These are phyloP conservation scores for Grammomys dolichurus DNA, from an alignment of 2,113 vertebrate species.

Conservation along the genomic window DNA sequence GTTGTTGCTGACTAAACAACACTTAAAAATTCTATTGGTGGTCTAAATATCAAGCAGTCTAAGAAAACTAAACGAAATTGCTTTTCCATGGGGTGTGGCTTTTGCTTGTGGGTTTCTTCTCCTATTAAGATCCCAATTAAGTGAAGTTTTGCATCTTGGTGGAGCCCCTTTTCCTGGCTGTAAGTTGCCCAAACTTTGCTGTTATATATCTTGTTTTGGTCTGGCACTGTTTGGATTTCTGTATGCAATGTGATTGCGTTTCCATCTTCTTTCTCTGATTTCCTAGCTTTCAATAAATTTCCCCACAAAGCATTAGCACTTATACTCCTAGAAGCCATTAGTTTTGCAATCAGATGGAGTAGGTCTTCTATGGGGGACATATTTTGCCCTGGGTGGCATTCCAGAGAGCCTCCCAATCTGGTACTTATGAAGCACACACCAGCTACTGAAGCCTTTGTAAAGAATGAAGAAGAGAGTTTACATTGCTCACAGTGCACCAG, in stretches of 20 bases:
- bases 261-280: neutral
- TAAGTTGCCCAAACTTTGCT: neutral
- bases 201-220: neutral
- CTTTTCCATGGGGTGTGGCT: neutral
- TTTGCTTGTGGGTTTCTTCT: neutral
- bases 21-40: conserved; percentile 3
- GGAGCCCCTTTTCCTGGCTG: neutral
- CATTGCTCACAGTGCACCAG: neutral
- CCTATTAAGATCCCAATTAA: neutral
- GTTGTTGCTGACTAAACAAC: neutral
- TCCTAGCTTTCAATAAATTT: neutral
- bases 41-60: neutral
- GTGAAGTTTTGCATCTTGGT: neutral
- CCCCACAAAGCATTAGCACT: neutral
- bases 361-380: neutral
- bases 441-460: neutral
- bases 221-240: neutral
- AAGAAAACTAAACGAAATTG: neutral
- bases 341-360: neutral
- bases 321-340: neutral
- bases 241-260: neutral
- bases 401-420: neutral
- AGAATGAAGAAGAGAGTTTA: neutral
- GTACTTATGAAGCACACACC: neutral
- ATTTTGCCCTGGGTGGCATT: neutral